phyloP scores from a whole-genome alignment of 2,888 invertebrate genomes.

The Orchesella flavescens region DNA sequence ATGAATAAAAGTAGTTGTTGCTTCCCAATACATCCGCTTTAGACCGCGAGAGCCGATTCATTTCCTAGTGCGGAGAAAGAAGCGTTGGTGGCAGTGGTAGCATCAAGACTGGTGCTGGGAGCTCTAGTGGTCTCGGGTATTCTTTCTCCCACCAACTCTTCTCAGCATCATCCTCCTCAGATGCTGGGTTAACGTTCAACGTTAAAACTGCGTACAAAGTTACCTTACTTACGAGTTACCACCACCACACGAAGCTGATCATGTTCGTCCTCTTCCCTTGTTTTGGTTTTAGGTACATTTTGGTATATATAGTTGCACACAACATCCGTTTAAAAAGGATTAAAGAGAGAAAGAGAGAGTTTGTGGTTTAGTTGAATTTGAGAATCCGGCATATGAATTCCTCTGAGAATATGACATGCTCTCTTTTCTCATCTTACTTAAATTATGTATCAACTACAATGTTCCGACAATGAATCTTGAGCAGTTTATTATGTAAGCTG shows the following conservation, averaged over 20 bases:
- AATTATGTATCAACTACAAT: no score
- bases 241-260: neutral
- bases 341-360: neutral
- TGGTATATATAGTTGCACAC: no score
- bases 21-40: no score
- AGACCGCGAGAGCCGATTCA: slow-evolving; percentile 3
- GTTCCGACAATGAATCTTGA: no score
- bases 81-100: slow-evolving; percentile 54
- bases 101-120: slow-evolving; percentile 14
- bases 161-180: neutral
- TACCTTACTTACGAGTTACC: neutral
- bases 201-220: neutral
- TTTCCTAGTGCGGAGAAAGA: slow-evolving; percentile 47
- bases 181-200: neutral
- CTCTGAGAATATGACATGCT: no score
- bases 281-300: neutral
- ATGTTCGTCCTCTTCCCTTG: neutral
- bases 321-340: slow-evolving; percentile 2
- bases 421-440: no score
- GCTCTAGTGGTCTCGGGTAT: slow-evolving; percentile 23
- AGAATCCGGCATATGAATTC: neutral
- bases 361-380: slow-evolving; percentile 7
- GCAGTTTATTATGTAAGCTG: no score
- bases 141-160: slow-evolving; percentile 1
- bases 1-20: no score